Evolutionary conservation across 2,888 invertebrate species (phyloP).

Genomic region (Timandra comae): DNA sequence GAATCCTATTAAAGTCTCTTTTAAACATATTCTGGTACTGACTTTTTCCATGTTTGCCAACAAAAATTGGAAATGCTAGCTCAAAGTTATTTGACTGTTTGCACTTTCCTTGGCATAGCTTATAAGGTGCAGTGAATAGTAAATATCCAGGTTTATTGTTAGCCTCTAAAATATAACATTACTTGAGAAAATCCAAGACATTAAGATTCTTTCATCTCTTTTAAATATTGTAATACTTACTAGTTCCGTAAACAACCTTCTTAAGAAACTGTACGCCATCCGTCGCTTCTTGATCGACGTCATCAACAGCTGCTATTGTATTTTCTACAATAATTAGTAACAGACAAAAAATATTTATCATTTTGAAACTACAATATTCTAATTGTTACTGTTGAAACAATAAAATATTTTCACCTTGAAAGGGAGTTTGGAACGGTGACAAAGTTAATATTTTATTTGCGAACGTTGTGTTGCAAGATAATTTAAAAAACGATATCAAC

Average conservation of each 20-base stretch:
- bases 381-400: slow-evolving; percentile 18
- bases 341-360: slow-evolving; percentile 28
- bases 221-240: too few species aligned
- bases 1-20: slow-evolving; percentile 29
- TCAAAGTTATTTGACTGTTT: slow-evolving; percentile 28
- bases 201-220: too few species aligned
- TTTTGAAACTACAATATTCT: slow-evolving; percentile 26
- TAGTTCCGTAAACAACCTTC: slow-evolving; percentile 2
- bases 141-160: slow-evolving; percentile 32
- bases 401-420: slow-evolving; percentile 27
- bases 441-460: slow-evolving; percentile 16
- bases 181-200: too few species aligned
- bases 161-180: slow-evolving; percentile 48
- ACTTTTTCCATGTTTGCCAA: slow-evolving; percentile 34
- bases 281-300: slow-evolving; percentile 16
- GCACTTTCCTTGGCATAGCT: slow-evolving; percentile 44
- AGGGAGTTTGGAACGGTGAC: slow-evolving; percentile 12
- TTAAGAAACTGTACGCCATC: slow-evolving; percentile 39
- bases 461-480: slow-evolving; percentile 1
- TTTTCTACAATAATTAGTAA: slow-evolving; percentile 20
- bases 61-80: slow-evolving; percentile 47
- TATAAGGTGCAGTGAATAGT: slow-evolving; percentile 58
- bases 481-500: slow-evolving; percentile 4
- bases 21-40: slow-evolving; percentile 30
- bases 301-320: slow-evolving; percentile 18